These are phyloP conservation scores for Sebastes aleutianus DNA, from an alignment of 2,797 vertebrate species.

Conservation along the genomic window DNA sequence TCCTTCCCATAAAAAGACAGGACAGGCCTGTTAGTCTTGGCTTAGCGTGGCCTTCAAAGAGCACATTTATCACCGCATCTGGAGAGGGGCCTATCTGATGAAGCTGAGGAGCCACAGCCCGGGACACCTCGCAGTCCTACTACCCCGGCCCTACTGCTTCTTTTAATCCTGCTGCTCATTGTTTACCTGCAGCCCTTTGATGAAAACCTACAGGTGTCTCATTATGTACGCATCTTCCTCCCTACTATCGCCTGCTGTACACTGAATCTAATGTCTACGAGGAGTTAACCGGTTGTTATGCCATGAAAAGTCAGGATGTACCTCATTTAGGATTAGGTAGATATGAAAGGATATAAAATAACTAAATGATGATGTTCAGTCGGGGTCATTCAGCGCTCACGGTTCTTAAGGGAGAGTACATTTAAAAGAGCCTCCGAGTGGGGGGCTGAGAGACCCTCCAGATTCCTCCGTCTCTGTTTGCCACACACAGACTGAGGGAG, in stretches of 20 bases:
- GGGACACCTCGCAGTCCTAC: slow-evolving; percentile 72
- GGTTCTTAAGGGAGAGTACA: slow-evolving; percentile 37
- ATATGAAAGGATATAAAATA: neutral
- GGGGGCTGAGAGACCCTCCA: slow-evolving; percentile 56
- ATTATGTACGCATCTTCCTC: slow-evolving; percentile 3
- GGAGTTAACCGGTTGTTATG: neutral
- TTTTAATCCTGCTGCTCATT: slow-evolving; percentile 78
- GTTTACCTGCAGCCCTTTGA: slow-evolving; percentile 77
- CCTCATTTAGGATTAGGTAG: neutral
- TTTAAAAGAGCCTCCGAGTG: slow-evolving; percentile 53
- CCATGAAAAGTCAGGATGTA: neutral
- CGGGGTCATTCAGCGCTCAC: slow-evolving; percentile 32
- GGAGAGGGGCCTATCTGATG: slow-evolving; percentile 78
- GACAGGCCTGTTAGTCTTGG: slow-evolving; percentile 57
- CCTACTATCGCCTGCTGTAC: neutral
- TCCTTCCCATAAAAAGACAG: slow-evolving; percentile 72
- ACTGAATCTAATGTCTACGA: neutral
- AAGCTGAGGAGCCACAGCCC: slow-evolving; percentile 55
- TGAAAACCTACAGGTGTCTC: slow-evolving; percentile 68
- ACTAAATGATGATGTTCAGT: neutral
- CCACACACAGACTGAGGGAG: slow-evolving; percentile 71
- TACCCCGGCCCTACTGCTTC: slow-evolving; percentile 58
- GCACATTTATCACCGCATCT: slow-evolving; percentile 76
- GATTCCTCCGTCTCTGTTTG: slow-evolving; percentile 59
- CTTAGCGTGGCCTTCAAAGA: slow-evolving; percentile 80